Evolutionary conservation across 2,888 invertebrate species (phyloP).

Genomic region (Tridacna crocea): DNA sequence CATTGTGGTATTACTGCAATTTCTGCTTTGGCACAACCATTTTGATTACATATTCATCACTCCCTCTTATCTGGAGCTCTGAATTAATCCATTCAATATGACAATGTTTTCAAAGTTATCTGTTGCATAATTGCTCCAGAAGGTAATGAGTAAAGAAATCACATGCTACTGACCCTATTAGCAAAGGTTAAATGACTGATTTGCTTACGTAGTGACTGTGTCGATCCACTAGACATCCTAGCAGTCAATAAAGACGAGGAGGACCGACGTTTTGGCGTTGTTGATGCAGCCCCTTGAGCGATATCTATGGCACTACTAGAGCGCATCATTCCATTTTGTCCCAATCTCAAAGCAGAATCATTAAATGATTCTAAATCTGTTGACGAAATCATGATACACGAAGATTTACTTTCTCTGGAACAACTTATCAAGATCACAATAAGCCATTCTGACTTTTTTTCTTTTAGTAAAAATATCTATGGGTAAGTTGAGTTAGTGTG

Average conservation of each 20-base stretch:
- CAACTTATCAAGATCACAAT: no score
- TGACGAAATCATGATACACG: neutral
- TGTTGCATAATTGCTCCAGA: no score
- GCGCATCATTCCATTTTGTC: conserved; percentile 84
- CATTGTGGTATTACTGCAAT: no score
- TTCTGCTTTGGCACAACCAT: no score
- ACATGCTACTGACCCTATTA: neutral
- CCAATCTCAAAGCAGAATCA: conserved; percentile 34
- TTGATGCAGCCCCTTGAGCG: conserved; percentile 50
- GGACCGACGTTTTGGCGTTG: conserved; percentile 61
- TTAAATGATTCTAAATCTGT: conserved; percentile 68
- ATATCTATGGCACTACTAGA: conserved; percentile 97
- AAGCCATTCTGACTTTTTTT: no score
- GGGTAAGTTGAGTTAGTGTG: no score
- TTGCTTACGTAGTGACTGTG: conserved; percentile 84
- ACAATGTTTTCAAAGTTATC: no score
- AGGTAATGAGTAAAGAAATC: neutral
- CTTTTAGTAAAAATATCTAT: no score
- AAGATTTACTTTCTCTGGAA: no score
- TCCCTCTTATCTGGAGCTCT: no score
- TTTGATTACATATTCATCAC: no score
- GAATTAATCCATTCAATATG: no score
- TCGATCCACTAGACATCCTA: conserved; percentile 85
- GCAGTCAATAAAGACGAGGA: conserved; percentile 87
- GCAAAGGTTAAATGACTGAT: neutral